A percentile compares a stretch with the other conserved stretches of the same genome.
Evolutionary conservation across 2,113 vertebrate genomes (phyloP).

Genomic region (Cololabis saira): DNA sequence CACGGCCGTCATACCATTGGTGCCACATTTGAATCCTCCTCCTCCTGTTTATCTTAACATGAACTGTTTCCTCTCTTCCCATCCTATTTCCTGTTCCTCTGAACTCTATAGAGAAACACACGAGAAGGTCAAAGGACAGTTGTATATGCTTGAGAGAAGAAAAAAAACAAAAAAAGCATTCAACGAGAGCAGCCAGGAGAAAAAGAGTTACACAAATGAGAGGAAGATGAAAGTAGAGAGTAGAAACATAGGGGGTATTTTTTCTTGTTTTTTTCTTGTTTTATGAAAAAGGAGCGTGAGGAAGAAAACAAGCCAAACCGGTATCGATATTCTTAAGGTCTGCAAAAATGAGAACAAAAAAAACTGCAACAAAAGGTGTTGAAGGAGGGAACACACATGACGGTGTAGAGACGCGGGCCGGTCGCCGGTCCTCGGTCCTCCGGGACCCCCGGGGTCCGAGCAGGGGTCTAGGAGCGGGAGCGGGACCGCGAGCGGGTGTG

Average conservation of each 20-base stretch:
- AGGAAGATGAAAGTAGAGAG: constrained; percentile 66
- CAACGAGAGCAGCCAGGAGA: constrained; percentile 17
- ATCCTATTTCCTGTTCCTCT: constrained; percentile 99
- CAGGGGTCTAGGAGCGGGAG: constrained; percentile 76
- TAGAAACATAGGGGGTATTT: constrained; percentile 67
- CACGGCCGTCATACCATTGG: constrained; percentile 99
- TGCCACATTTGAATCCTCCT: constrained; percentile 97
- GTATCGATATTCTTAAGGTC: constrained; percentile 52
- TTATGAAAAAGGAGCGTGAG: neutral
- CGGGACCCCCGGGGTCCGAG: too few species aligned
- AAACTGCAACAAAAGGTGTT: constrained; percentile 33
- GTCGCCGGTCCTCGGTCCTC: constrained; percentile 51
- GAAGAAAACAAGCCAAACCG: neutral
- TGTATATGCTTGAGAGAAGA: constrained; percentile 77
- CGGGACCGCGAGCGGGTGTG: constrained; percentile 77
- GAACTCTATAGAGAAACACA: constrained; percentile 99
- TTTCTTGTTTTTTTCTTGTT: neutral
- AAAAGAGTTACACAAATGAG: constrained; percentile 53
- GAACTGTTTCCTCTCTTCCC: constrained; percentile 98
- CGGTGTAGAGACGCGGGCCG: constrained; percentile 45
- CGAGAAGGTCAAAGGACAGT: constrained; percentile 95
- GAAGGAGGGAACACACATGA: constrained; percentile 34
- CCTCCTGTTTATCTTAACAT: constrained; percentile 99
- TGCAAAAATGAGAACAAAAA: constrained; percentile 61
- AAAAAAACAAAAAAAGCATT: constrained; percentile 80